These are phyloP conservation scores for Brachionus koreanus DNA, from an alignment of 1,140 invertebrate genomes.

Conservation along the genomic window DNA sequence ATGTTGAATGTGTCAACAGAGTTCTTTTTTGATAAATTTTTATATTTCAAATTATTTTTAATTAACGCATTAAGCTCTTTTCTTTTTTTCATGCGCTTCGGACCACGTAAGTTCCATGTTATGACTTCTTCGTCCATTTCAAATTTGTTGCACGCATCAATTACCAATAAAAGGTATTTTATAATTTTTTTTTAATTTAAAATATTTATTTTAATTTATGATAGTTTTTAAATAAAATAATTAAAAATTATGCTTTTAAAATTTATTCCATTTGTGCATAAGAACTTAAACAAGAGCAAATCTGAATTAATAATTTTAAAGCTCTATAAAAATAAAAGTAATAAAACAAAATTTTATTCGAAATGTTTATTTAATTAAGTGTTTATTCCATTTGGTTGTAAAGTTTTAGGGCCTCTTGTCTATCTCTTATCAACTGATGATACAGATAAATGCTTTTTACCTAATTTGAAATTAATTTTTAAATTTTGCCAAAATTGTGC, in stretches of 20 bases:
- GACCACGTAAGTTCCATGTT: conserved; percentile 37
- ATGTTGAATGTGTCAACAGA: conserved; percentile 27
- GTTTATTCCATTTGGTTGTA: neutral
- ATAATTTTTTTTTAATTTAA: neutral
- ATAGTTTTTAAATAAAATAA: neutral
- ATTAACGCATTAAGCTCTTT: conserved; percentile 24
- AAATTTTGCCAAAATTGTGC: neutral
- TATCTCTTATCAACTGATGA: neutral
- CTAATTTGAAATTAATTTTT: neutral
- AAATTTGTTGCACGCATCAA: neutral
- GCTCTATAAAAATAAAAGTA: neutral
- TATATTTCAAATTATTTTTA: conserved; percentile 35
- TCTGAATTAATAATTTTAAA: neutral
- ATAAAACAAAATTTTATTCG: neutral
- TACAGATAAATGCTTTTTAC: neutral
- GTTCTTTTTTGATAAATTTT: conserved; percentile 15
- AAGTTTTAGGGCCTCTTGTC: neutral
- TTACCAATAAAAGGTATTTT: neutral
- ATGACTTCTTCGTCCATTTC: conserved; percentile 41
- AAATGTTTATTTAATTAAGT: no score
- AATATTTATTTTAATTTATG: conserved; percentile 7
- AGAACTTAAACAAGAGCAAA: neutral
- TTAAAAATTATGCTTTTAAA: conserved; percentile 1
- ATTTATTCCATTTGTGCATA: neutral
- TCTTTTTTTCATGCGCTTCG: conserved; percentile 29